phyloP scores from a whole-genome alignment of 2,113 vertebrate genomes.

The Fukomys damarensis region DNA sequence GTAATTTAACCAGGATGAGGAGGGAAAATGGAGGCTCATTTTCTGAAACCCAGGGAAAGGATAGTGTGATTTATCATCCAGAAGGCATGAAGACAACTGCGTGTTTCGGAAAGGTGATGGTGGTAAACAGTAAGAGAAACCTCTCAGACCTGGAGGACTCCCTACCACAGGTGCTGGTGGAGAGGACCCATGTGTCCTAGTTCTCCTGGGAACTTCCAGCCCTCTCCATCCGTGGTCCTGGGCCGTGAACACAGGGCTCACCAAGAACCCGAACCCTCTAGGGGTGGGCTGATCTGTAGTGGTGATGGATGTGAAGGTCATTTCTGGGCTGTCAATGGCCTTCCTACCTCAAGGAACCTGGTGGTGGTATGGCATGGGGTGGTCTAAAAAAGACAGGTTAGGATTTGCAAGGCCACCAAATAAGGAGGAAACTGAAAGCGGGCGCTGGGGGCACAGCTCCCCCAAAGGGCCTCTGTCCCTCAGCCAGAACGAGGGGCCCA shows the following conservation, averaged over 20 bases:
- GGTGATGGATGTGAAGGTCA: background rate
- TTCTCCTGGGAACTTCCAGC: background rate
- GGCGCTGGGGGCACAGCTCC: background rate
- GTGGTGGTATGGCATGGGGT: background rate
- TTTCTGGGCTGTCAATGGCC: background rate
- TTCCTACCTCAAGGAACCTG: background rate
- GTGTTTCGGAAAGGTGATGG: background rate
- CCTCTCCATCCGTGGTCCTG: background rate
- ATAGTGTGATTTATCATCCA: no score
- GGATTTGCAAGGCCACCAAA: background rate
- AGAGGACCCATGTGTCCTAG: background rate
- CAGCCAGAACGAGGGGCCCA: background rate
- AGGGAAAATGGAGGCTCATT: background rate
- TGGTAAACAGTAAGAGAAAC: background rate
- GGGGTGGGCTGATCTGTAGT: background rate
- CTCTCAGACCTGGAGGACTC: background rate
- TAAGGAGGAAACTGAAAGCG: background rate
- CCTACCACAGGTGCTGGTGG: background rate
- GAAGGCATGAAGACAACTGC: background rate
- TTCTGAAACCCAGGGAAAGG: background rate
- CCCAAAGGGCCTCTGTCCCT: background rate
- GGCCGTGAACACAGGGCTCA: background rate
- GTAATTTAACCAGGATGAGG: background rate
- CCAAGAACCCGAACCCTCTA: background rate
- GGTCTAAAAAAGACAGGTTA: background rate